Conservation (phyloP, 2,113 vertebrate species). For the Cricetomys ansorgei region DNA sequence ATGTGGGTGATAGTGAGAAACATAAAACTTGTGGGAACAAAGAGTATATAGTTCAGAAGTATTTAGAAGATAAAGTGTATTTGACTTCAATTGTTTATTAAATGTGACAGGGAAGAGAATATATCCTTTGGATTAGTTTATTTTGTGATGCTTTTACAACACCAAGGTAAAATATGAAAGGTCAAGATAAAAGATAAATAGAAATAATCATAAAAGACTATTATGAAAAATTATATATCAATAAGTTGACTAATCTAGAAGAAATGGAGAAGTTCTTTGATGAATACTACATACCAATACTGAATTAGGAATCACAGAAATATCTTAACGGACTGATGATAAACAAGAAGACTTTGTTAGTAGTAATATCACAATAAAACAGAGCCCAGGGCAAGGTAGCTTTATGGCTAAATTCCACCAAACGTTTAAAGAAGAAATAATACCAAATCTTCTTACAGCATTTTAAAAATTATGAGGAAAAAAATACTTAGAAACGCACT, state of each 20-base stretch:
- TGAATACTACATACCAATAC: neutral
- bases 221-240: neutral
- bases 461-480: neutral
- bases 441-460: neutral
- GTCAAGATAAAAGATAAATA: neutral
- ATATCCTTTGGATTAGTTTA: neutral
- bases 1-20: neutral
- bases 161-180: conserved; percentile 15
- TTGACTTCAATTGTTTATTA: conserved; percentile 9
- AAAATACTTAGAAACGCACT: neutral
- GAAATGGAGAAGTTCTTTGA: neutral
- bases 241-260: neutral
- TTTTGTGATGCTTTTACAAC: neutral
- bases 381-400: neutral
- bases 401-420: neutral
- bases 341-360: neutral
- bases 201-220: neutral
- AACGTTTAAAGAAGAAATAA: neutral
- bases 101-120: neutral
- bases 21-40: neutral
- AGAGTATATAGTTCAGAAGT: conserved; percentile 1
- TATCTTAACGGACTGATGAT: neutral
- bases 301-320: neutral
- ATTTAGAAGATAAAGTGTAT: conserved; percentile 46
- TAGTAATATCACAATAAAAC: neutral